phyloP scores from a whole-genome alignment of 2,888 invertebrate species.

The Watsonalla cultraria region DNA sequence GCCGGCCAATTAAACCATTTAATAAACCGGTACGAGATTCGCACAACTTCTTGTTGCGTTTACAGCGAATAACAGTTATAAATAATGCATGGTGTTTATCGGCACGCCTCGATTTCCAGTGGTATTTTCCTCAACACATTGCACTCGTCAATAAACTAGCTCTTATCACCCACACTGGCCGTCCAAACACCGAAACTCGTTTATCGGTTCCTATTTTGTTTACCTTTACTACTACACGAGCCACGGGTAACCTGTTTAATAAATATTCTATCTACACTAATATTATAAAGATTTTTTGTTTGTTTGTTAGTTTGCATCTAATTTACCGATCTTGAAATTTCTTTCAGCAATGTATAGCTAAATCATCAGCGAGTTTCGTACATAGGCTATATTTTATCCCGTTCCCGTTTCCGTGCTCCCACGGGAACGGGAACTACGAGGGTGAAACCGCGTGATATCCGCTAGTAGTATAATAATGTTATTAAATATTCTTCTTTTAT shows the following conservation, averaged over 20 bases:
- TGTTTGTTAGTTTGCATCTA: too few relatives aligned
- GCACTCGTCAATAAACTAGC: slow-evolving; percentile 29
- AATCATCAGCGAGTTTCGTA: too few relatives aligned
- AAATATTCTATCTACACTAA: too few relatives aligned
- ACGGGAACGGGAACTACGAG: too few relatives aligned
- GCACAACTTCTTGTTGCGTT: slow-evolving; percentile 9
- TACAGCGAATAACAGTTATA: slow-evolving; percentile 29
- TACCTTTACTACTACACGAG: neutral
- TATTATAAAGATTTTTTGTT: too few relatives aligned
- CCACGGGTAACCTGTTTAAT: neutral
- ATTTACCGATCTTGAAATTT: too few relatives aligned
- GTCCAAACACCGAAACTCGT: slow-evolving; percentile 15
- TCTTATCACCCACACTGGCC: slow-evolving; percentile 23
- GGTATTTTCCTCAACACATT: slow-evolving; percentile 55
- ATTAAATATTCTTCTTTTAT: too few relatives aligned
- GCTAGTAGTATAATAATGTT: too few relatives aligned
- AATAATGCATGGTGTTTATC: slow-evolving; percentile 28
- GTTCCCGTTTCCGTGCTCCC: too few relatives aligned
- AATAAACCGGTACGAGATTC: slow-evolving; percentile 1
- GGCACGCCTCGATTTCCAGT: slow-evolving; percentile 17
- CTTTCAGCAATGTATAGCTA: too few relatives aligned
- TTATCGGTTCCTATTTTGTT: slow-evolving; percentile 19
- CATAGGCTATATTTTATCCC: too few relatives aligned
- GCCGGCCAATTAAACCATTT: slow-evolving; percentile 1
- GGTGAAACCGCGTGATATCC: too few relatives aligned